Percentiles rank a stretch among this genome's conserved stretches.
Conservation (phyloP, 2,888 invertebrate species). For the Tachina grossa region DNA sequence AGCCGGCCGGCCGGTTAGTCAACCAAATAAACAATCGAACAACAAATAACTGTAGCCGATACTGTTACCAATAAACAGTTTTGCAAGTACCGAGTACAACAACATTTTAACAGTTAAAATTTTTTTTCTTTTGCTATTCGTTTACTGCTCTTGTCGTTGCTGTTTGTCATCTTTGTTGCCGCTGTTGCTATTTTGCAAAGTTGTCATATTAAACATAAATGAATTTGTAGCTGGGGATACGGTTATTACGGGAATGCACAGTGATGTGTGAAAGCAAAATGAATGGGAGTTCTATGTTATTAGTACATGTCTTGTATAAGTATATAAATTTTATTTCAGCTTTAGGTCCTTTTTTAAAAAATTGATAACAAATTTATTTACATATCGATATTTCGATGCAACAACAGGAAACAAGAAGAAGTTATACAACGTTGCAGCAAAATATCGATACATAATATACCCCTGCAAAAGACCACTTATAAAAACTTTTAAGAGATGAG, state of each 20-base stretch:
- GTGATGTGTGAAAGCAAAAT: not conserved
- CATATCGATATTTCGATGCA: too few species aligned
- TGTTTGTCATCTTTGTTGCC: conserved; percentile 25
- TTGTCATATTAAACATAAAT: conserved; percentile 57
- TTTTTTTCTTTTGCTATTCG: conserved; percentile 36
- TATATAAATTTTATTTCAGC: too few species aligned
- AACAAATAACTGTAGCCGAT: conserved; percentile 20
- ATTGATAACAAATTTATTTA: too few species aligned
- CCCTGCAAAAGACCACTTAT: too few species aligned
- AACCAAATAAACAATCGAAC: not conserved
- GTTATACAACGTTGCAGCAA: too few species aligned
- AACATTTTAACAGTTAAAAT: conserved; percentile 59
- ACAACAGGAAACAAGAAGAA: too few species aligned
- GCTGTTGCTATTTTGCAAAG: conserved; percentile 42
- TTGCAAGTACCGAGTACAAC: conserved; percentile 48
- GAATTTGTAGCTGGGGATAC: conserved; percentile 24
- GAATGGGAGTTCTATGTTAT: too few species aligned
- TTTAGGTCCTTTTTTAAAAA: too few species aligned
- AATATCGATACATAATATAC: too few species aligned
- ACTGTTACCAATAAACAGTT: conserved; percentile 58
- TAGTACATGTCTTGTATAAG: too few species aligned
- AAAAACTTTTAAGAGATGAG: too few species aligned
- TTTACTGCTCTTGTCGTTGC: conserved; percentile 24
- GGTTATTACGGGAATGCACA: not conserved
- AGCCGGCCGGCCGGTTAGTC: conserved; percentile 6